Percentiles rank a stretch among this genome's conserved stretches.
phyloP scores from a whole-genome alignment of 2,113 vertebrate genomes.

The Corythaeola cristata region DNA sequence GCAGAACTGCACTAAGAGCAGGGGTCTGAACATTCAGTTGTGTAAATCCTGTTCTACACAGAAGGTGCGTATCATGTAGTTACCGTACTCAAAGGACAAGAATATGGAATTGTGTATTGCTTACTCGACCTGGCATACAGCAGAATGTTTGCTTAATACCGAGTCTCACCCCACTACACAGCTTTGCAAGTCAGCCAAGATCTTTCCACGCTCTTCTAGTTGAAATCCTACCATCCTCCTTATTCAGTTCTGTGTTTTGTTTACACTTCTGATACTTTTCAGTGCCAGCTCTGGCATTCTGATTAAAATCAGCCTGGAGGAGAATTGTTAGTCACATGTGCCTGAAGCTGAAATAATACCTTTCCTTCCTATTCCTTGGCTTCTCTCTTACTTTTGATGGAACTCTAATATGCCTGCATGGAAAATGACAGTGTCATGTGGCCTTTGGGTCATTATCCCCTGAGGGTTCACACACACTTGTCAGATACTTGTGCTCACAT shows the following conservation, averaged over 20 bases:
- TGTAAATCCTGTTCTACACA: background rate
- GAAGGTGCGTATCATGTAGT: background rate
- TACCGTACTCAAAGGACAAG: background rate
- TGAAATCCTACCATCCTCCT: background rate
- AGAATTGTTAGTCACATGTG: background rate
- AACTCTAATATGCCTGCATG: background rate
- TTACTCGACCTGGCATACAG: background rate
- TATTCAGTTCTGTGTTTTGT: background rate
- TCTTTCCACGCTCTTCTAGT: background rate
- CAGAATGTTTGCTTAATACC: background rate
- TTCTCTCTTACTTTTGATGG: background rate
- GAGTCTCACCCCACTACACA: background rate
- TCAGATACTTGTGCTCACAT: background rate
- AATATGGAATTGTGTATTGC: background rate
- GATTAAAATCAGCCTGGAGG: background rate
- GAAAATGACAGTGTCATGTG: background rate
- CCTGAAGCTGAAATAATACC: background rate
- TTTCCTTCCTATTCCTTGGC: background rate
- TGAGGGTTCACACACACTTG: background rate
- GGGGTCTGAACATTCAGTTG: background rate
- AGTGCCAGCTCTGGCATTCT: background rate
- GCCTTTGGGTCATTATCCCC: background rate
- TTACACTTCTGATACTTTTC: background rate
- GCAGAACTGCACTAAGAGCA: background rate
- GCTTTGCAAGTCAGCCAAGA: background rate